These are phyloP conservation scores for Holothuria glaberrima DNA, from an alignment of 35 echinoderm and acorn worm species.

Conservation along the genomic window DNA sequence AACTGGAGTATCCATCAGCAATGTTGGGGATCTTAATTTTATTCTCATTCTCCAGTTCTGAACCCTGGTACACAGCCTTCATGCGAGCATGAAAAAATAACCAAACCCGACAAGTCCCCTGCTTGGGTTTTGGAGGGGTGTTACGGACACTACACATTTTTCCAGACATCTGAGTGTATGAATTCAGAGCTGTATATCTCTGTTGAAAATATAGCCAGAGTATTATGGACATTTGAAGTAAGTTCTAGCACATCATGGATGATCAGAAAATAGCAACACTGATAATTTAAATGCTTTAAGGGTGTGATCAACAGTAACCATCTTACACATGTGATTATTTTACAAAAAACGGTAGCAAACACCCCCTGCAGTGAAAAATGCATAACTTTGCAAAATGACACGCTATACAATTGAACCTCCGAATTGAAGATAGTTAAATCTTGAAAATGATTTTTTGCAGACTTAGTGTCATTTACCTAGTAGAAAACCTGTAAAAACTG, in stretches of 20 bases:
- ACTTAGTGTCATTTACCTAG: slow-evolving; percentile 6
- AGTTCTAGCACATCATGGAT: neutral
- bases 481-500: slow-evolving; percentile 26
- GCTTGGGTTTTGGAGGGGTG: slow-evolving; percentile 25
- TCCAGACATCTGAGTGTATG: neutral
- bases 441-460: slow-evolving; percentile 4
- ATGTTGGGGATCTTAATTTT: neutral
- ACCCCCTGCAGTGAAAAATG: neutral
- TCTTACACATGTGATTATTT: slow-evolving; percentile 13
- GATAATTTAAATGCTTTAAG: neutral
- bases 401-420: slow-evolving; percentile 3
- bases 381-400: too few species aligned
- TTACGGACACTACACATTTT: slow-evolving; percentile 26
- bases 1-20: neutral
- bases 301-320: neutral
- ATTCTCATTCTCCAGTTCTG: slow-evolving; percentile 17
- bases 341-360: slow-evolving; percentile 1
- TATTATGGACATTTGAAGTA: slow-evolving; percentile 8
- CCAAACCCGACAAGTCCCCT: neutral
- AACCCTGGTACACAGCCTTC: slow-evolving; percentile 4
- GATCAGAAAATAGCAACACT: slow-evolving; percentile 4
- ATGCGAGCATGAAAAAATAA: slow-evolving; percentile 20
- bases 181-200: slow-evolving; percentile 23
- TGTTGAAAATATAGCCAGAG: slow-evolving; percentile 20
- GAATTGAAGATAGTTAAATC: neutral